A percentile compares a stretch with the other conserved stretches of the same genome.
Conservation (phyloP, 2,797 vertebrate species). For the Crocodylus rhombifer region DNA sequence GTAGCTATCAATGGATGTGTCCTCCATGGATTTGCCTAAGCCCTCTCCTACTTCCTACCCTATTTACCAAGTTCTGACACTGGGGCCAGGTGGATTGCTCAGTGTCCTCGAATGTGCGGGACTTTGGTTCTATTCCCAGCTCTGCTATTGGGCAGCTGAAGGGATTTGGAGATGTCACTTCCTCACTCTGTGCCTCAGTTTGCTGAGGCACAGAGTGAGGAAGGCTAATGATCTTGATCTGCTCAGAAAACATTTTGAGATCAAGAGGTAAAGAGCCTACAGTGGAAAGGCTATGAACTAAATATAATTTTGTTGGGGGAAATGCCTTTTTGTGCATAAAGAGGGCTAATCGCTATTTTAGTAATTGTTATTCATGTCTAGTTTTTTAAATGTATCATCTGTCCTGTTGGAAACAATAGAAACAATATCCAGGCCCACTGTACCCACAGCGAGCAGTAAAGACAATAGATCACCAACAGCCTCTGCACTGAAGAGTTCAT, state of each 20-base stretch:
- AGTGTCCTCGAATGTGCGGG: not conserved
- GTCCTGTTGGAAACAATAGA: not conserved
- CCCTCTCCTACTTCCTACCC: not conserved
- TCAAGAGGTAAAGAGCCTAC: not conserved
- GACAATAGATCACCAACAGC: not conserved
- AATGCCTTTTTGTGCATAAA: too few species aligned
- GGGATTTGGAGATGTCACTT: not conserved
- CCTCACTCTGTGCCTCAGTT: not conserved
- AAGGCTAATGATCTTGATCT: not conserved
- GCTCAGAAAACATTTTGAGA: not conserved
- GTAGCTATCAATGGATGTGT: too few species aligned
- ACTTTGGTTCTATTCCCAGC: not conserved
- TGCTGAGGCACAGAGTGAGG: not conserved
- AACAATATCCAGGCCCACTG: not conserved
- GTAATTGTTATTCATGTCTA: not conserved
- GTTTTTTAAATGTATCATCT: not conserved
- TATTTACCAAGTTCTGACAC: not conserved
- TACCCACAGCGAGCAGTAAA: not conserved
- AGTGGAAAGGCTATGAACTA: not conserved
- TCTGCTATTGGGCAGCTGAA: not conserved
- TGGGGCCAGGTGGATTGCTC: not conserved
- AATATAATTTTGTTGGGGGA: too few species aligned
- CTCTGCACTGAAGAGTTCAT: not conserved
- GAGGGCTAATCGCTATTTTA: not conserved
- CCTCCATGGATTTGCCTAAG: too few species aligned